These are phyloP conservation scores for Parauchenoglanis punctatus DNA, from an alignment of 2,797 vertebrate species.

Conservation along the genomic window DNA sequence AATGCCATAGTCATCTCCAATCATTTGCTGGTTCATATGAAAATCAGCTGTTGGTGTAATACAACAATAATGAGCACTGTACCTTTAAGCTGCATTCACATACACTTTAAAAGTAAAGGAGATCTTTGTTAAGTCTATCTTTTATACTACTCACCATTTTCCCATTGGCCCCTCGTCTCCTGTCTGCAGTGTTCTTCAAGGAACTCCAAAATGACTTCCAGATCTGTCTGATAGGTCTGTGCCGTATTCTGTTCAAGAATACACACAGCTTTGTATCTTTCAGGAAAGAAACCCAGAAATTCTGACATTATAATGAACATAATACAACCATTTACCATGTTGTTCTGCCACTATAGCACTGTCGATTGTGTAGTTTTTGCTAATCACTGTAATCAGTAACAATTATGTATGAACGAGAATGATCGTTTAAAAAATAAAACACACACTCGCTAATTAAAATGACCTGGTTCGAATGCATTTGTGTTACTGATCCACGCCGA, in stretches of 20 bases:
- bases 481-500: not conserved
- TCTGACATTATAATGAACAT: not conserved
- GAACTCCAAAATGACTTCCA: slow-evolving; percentile 81
- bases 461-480: not conserved
- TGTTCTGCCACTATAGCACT: not conserved
- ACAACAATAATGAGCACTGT: not conserved
- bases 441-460: not conserved
- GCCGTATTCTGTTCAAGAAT: slow-evolving; percentile 58
- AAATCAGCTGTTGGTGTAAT: slow-evolving; percentile 12
- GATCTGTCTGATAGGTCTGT: slow-evolving; percentile 72
- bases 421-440: not conserved
- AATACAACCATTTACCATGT: slow-evolving; percentile 31
- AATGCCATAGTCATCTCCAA: not conserved
- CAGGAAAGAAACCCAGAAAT: not conserved
- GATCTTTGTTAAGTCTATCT: not conserved
- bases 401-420: not conserved
- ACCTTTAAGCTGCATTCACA: not conserved
- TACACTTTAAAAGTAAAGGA: not conserved
- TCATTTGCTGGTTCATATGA: not conserved
- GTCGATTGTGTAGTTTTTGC: not conserved
- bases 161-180: slow-evolving; percentile 50
- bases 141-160: slow-evolving; percentile 31
- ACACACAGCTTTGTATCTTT: slow-evolving; percentile 15
- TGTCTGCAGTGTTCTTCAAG: slow-evolving; percentile 79
- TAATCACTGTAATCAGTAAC: not conserved